Evolutionary conservation across 2,113 vertebrate species (phyloP).

Genomic region (Scartelaos histophorus): DNA sequence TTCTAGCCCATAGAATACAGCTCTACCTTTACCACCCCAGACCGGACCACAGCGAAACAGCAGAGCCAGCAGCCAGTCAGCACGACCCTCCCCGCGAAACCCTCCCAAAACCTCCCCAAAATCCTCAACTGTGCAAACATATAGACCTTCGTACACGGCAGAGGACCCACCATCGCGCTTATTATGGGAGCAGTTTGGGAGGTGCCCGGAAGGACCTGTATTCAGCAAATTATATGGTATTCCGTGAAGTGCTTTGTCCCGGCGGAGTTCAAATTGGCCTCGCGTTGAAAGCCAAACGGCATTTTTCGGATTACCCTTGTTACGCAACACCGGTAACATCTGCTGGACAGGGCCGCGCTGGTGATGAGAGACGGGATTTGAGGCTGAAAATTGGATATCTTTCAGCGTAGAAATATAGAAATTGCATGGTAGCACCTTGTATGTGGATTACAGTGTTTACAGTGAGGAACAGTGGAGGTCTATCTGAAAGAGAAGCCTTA

Average conservation of each 20-base stretch:
- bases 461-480: neutral
- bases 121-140: constrained; percentile 52
- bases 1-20: neutral
- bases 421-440: constrained; percentile 1
- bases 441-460: neutral
- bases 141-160: constrained; percentile 13
- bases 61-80: constrained; percentile 3
- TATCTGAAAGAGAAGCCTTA: neutral
- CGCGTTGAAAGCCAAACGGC: constrained; percentile 9
- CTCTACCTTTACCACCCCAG: constrained; percentile 7
- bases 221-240: constrained; percentile 46
- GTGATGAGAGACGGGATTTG: constrained; percentile 2
- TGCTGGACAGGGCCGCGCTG: constrained; percentile 10
- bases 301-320: constrained; percentile 17
- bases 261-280: constrained; percentile 5
- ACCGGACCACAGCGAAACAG: constrained; percentile 23
- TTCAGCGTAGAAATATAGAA: neutral
- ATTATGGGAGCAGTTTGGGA: constrained; percentile 47
- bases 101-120: constrained; percentile 18
- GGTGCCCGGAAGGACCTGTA: constrained; percentile 19
- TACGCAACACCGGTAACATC: constrained; percentile 39
- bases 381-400: constrained; percentile 5
- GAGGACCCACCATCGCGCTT: neutral
- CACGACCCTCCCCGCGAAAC: constrained; percentile 19
- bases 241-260: constrained; percentile 22